A percentile compares a stretch with the other conserved stretches of the same genome.
These are phyloP conservation scores for Prionailurus bengalensis DNA, from an alignment of 2,113 vertebrate genomes.

Conservation along the genomic window DNA sequence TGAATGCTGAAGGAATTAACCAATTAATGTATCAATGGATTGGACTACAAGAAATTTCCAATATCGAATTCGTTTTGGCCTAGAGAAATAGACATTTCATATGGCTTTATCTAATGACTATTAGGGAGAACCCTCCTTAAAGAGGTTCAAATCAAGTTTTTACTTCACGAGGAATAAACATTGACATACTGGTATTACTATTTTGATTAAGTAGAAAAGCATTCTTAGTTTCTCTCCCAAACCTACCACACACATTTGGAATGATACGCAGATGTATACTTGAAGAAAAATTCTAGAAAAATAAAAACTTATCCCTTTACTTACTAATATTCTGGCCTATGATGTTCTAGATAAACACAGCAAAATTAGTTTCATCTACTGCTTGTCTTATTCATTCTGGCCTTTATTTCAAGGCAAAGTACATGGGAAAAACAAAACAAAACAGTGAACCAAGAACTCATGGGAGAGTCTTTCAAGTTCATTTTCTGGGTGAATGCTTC, in stretches of 20 bases:
- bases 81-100: neutral
- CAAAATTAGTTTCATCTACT: constrained; percentile 28
- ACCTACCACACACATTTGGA: constrained; percentile 10
- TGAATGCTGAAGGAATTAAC: neutral
- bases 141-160: neutral
- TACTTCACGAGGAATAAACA: neutral
- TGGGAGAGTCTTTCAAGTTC: constrained; percentile 28
- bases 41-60: neutral
- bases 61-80: neutral
- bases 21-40: neutral
- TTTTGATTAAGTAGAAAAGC: neutral
- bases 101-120: neutral
- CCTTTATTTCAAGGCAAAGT: constrained; percentile 39
- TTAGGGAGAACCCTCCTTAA: neutral
- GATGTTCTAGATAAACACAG: neutral
- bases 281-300: constrained; percentile 45
- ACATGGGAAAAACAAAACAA: constrained; percentile 64
- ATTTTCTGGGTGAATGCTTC: constrained; percentile 71
- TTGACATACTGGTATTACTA: neutral
- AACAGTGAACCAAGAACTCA: constrained; percentile 44
- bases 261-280: neutral
- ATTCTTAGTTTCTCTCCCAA: constrained; percentile 24
- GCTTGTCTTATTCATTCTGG: constrained; percentile 15
- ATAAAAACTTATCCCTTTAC: neutral
- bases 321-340: neutral